Evolutionary conservation across 2,113 vertebrate genomes (phyloP), one percentile per base, ranked within the genome.

Genomic region (Propithecus coquereli): DNA sequence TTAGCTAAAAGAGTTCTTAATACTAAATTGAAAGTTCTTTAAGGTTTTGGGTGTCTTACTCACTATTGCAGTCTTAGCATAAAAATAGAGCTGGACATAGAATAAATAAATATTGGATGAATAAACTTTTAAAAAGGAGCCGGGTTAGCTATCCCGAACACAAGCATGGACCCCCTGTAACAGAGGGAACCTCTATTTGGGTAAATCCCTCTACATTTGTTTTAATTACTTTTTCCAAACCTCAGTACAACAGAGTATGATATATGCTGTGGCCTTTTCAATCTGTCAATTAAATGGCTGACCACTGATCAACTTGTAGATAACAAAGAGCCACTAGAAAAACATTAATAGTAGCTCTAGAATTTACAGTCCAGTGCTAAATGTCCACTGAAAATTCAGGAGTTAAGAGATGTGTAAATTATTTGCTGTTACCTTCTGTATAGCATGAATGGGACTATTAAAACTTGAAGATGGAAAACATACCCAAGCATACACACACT

Each of bases 251-350:
- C 3, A 59, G 5, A 91, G 16, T 16, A 37, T 50, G 13, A 65
- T 50, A 45, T 47, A 65, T 4, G 25, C 5, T 4, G 3, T 30
- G 16, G 40, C 3, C 40, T 82, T 80, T 79, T 71, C 7, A 22
- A 9, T 40, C 7, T 54, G 2, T 81, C 71, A 87, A 11, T 70
- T 92, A 93, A 95, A 61, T 90, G 16, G 7, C 6, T 83, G 74
- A 90, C 74, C 23, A 37, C 59, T 86, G 18, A 87, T n/a, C 34
- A 57, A 76, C 6, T 18, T 87, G 16, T 10, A 9, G 43, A 76
- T 63, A 71, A 92, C 16, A 94, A 87, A 92, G 32, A 77, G 90
- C 5, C 30, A 80, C 85, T 87, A 90, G 74, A 57, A 83, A 93
- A 93, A 43, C 8, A 68, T 66, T 73, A 73, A 43, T n/a, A 61